Conservation (phyloP, 2,113 vertebrate genomes). For the Suricata suricatta region DNA sequence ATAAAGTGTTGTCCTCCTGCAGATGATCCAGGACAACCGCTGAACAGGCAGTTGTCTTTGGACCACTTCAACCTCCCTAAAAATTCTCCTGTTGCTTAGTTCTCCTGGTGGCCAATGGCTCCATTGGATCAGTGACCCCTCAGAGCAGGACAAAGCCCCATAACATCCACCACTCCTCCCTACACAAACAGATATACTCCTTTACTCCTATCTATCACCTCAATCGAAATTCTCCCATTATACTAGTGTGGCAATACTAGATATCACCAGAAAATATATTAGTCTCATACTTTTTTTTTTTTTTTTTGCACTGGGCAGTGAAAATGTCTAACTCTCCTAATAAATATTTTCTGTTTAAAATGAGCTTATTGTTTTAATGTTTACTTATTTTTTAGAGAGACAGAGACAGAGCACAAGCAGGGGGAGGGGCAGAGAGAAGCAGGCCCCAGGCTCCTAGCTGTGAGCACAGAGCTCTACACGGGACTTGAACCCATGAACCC, state of each 20-base stretch:
- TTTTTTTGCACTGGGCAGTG: neutral
- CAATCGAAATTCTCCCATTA: neutral
- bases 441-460: no score
- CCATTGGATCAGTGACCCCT: neutral
- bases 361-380: neutral
- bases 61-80: neutral
- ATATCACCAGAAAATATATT: neutral
- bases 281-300: neutral
- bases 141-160: neutral
- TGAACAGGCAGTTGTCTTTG: neutral
- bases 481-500: no score
- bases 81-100: neutral
- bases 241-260: neutral
- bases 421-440: no score
- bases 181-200: neutral
- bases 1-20: neutral
- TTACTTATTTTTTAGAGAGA: no score
- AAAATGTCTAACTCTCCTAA: neutral
- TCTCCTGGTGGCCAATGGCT: neutral
- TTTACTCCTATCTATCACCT: neutral
- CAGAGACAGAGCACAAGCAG: no score
- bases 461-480: no score
- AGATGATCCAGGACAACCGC: neutral
- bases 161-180: accelerated
- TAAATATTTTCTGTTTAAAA: slow-evolving; percentile 31